These are phyloP conservation scores for Gymnogyps californianus DNA, from an alignment of 2,113 vertebrate species.

Conservation along the genomic window DNA sequence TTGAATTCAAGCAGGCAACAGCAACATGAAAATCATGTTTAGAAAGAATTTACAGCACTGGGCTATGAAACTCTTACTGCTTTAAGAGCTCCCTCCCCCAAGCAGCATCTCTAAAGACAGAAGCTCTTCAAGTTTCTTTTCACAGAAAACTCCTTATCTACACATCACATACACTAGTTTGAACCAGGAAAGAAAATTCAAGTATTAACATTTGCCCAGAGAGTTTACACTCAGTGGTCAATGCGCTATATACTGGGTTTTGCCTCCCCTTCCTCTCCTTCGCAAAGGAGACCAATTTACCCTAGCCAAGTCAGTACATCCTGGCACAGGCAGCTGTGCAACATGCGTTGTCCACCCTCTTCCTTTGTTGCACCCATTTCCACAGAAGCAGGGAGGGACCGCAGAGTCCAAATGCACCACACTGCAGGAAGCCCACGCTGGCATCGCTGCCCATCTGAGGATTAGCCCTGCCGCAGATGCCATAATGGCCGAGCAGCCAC, in stretches of 20 bases:
- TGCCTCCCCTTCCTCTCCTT: background rate
- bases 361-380: background rate
- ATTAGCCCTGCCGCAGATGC: background rate
- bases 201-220: background rate
- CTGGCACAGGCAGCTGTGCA: background rate
- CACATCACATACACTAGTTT: background rate
- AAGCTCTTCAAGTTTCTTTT: background rate
- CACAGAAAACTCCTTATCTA: conserved; percentile 23
- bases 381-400: background rate
- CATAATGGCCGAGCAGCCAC: background rate
- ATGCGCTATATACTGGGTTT: background rate
- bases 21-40: background rate
- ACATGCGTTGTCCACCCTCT: background rate
- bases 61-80: background rate
- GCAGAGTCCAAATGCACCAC: background rate
- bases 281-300: background rate
- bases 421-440: background rate
- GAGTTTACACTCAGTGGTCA: background rate
- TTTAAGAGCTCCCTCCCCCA: background rate
- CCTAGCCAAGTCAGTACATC: background rate
- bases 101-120: background rate
- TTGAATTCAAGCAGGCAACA: background rate
- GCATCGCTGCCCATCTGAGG: background rate
- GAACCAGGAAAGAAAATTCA: conserved; percentile 1
- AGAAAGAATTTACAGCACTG: background rate